Conservation (phyloP, 2,797 vertebrate species). For the Gallirallus australis region DNA sequence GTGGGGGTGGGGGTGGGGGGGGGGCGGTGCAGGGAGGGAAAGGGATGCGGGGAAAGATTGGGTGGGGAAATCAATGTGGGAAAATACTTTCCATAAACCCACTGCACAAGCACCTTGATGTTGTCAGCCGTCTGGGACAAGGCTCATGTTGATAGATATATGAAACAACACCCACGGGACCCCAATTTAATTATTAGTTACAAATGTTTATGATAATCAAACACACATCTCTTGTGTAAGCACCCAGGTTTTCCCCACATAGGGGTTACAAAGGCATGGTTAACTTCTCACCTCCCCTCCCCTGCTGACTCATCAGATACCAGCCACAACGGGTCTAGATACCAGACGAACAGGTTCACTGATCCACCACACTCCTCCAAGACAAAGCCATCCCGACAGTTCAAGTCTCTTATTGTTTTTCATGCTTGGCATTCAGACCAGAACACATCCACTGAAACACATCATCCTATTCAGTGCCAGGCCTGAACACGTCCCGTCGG, state of each 20-base stretch:
- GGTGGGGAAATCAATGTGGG: not conserved
- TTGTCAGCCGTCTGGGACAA: not conserved
- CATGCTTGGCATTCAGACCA: not conserved
- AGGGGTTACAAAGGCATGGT: not conserved
- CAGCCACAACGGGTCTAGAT: not conserved
- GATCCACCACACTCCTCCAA: not conserved
- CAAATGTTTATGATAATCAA: constrained; percentile 22
- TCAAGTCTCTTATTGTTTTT: not conserved
- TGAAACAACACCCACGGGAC: not conserved
- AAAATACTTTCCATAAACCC: not conserved
- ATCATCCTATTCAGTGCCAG: not conserved
- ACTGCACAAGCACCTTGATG: not conserved
- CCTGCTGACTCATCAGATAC: not conserved
- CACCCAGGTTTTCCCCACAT: not conserved
- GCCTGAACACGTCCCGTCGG: not conserved
- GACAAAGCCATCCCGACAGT: not conserved
- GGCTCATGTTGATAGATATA: not conserved
- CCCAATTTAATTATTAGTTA: constrained; percentile 44
- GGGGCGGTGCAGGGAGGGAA: too few species aligned
- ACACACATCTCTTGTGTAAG: not conserved
- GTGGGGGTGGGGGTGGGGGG: too few species aligned
- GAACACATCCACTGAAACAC: not conserved
- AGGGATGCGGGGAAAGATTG: too few species aligned
- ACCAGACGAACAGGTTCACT: constrained; percentile 27
- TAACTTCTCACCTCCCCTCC: not conserved